phyloP scores from a whole-genome alignment of 2,888 invertebrate genomes.

The Phyllotreta cruciferae region DNA sequence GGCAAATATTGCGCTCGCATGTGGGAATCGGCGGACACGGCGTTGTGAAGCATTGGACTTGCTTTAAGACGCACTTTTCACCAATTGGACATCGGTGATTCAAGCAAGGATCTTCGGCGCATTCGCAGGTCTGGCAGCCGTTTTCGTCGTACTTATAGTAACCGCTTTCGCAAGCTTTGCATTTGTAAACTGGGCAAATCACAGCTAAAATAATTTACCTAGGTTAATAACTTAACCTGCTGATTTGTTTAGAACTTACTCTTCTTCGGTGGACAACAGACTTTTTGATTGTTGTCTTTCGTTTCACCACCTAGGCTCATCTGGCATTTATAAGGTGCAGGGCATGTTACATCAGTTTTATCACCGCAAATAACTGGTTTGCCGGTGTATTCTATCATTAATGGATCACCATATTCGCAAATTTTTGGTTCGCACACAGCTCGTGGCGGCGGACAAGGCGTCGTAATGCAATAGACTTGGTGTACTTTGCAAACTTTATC shows the following conservation, averaged over 20 bases:
- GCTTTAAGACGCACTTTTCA: not conserved
- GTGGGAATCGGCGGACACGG: slow-evolving; percentile 5
- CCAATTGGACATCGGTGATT: not conserved
- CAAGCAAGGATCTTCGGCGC: slow-evolving; percentile 2
- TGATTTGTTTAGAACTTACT: not conserved
- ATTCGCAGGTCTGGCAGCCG: slow-evolving; percentile 6
- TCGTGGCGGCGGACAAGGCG: slow-evolving; percentile 7
- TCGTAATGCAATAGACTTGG: not conserved
- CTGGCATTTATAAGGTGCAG: no score
- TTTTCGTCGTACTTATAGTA: slow-evolving; percentile 7
- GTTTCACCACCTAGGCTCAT: no score
- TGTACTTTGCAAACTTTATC: not conserved
- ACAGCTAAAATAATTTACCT: not conserved
- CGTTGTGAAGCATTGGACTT: slow-evolving; percentile 5
- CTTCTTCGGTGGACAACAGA: not conserved
- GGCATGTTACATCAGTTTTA: no score
- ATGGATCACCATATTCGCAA: not conserved
- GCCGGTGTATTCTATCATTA: not conserved
- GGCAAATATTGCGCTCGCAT: not conserved
- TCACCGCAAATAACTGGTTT: not conserved
- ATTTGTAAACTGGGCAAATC: not conserved
- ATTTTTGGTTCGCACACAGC: slow-evolving; percentile 1
- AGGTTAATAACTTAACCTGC: not conserved
- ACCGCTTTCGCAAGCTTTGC: not conserved
- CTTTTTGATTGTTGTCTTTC: no score